Percentiles rank a stretch among this genome's conserved stretches.
Conservation (phyloP, 2,888 invertebrate genomes). For the Hololepta plana region DNA sequence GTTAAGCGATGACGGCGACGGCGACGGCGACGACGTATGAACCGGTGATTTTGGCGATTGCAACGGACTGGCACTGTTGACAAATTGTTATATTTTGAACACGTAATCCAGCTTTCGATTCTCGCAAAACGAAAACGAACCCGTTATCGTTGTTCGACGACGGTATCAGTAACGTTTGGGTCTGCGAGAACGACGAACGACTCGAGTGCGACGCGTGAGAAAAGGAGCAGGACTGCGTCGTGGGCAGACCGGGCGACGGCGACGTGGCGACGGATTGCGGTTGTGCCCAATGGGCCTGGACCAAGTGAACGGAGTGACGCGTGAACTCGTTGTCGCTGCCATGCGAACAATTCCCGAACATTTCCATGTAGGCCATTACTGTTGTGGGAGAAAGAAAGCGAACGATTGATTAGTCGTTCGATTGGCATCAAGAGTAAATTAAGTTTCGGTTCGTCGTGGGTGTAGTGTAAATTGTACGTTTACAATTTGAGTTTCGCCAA, state of each 20-base stretch:
- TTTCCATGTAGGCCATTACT: conserved; percentile 96
- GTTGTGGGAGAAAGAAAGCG: no score
- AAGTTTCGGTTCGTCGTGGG: no score
- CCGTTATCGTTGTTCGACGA: conserved; percentile 6
- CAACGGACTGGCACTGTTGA: conserved; percentile 22
- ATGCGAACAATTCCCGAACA: conserved; percentile 80
- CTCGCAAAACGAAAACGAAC: no score
- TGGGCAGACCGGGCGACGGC: conserved; percentile 25
- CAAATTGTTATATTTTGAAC: no score
- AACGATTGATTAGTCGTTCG: no score
- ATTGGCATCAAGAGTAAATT: no score
- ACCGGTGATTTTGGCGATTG: conserved; percentile 18
- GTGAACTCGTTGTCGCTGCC: conserved; percentile 60
- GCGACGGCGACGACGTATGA: background rate
- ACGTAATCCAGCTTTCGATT: no score
- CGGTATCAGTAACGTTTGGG: conserved; percentile 16
- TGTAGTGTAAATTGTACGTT: no score
- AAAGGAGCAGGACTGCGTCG: conserved; percentile 39
- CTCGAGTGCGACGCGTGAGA: conserved; percentile 22
- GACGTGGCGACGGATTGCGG: conserved; percentile 11
- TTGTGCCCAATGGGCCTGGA: conserved; percentile 20
- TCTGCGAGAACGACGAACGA: conserved; percentile 18
- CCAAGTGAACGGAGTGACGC: conserved; percentile 67
- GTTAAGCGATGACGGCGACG: conserved; percentile 3
- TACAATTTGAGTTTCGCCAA: no score